Evolutionary conservation across 37 sponge, comb jelly and placozoan species (phyloP).

Genomic region (Beroe ovata): DNA sequence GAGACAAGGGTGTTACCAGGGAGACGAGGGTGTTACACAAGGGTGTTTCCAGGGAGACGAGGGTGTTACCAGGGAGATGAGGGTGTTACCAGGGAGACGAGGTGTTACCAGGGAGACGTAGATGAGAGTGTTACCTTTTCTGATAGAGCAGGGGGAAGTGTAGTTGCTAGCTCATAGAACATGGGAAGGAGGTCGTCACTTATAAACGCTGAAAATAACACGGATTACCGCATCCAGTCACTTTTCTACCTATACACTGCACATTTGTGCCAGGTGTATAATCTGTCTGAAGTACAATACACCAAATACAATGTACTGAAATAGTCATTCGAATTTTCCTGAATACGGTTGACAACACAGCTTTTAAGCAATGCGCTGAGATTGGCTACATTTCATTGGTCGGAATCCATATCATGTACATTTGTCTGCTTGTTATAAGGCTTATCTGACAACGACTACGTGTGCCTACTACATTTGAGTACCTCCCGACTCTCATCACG

Average conservation of each 20-base stretch:
- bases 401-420: neutral
- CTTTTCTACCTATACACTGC: too few species aligned
- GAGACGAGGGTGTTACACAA: too few species aligned
- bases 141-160: conserved; percentile 32
- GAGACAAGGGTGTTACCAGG: neutral
- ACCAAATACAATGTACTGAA: neutral
- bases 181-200: conserved; percentile 52
- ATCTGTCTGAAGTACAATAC: neutral
- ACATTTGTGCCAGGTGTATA: too few species aligned
- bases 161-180: conserved; percentile 45
- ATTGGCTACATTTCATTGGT: too few species aligned
- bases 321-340: neutral
- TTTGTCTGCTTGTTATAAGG: neutral
- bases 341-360: too few species aligned
- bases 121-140: conserved; percentile 65
- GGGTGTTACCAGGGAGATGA: neutral
- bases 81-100: neutral
- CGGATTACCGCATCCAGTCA: too few species aligned
- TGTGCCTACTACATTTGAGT: too few species aligned
- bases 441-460: neutral
- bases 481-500: too few species aligned
- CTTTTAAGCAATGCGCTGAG: too few species aligned
- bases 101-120: neutral
- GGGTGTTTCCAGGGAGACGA: neutral
- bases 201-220: conserved; percentile 61